Evolutionary conservation across 2,797 vertebrate species (phyloP).

Genomic region (Helostoma temminkii): DNA sequence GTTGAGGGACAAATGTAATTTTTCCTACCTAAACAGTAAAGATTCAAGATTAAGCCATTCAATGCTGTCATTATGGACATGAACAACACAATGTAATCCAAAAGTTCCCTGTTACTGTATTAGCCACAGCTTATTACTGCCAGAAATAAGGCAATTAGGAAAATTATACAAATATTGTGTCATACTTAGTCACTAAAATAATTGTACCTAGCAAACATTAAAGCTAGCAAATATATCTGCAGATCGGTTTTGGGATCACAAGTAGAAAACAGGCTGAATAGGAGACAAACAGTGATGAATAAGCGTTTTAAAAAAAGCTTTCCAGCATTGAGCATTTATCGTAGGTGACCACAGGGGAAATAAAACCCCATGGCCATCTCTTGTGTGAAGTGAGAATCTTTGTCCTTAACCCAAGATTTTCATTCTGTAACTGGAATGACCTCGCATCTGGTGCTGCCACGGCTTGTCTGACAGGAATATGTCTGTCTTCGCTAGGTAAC

Average conservation of each 20-base stretch:
- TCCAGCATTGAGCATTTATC: slow-evolving; percentile 60
- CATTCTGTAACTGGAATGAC: slow-evolving; percentile 77
- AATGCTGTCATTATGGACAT: neutral
- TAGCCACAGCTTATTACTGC: neutral
- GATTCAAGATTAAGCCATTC: no score
- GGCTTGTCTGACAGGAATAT: slow-evolving; percentile 80
- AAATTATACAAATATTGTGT: neutral
- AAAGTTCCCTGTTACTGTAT: no score
- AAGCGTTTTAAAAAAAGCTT: slow-evolving; percentile 37
- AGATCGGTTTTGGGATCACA: slow-evolving; percentile 4
- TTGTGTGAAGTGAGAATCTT: slow-evolving; percentile 73
- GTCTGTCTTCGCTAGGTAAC: slow-evolving; percentile 84
- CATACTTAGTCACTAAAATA: neutral
- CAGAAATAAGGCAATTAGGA: slow-evolving; percentile 1
- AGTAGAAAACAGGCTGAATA: slow-evolving; percentile 8
- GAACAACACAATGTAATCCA: neutral
- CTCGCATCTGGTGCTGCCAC: slow-evolving; percentile 80
- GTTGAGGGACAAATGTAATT: neutral
- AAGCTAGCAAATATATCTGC: slow-evolving; percentile 22
- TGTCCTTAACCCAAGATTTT: slow-evolving; percentile 80
- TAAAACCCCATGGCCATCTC: slow-evolving; percentile 71
- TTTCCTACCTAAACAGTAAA: neutral
- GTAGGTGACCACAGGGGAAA: slow-evolving; percentile 72
- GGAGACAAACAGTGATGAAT: slow-evolving; percentile 54
- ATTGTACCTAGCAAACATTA: slow-evolving; percentile 6